These are phyloP conservation scores for Pheucticus melanocephalus DNA, from an alignment of 2,113 vertebrate species.

Conservation along the genomic window DNA sequence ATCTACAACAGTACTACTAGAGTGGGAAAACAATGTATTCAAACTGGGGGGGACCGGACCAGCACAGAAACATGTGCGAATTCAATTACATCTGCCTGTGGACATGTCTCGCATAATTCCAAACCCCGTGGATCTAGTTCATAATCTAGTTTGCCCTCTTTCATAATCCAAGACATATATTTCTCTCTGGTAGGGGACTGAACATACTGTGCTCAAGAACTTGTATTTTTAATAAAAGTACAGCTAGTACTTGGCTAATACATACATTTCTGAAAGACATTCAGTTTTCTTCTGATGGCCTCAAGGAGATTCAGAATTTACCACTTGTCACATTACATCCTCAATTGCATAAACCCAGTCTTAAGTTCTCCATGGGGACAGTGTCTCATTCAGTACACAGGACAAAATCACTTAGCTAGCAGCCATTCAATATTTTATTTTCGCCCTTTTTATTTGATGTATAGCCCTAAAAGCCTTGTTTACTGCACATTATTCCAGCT, in stretches of 20 bases:
- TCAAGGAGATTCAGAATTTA: not conserved
- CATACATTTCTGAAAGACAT: not conserved
- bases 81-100: not conserved
- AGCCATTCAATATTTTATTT: conserved; percentile 19
- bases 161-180: not conserved
- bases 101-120: not conserved
- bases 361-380: not conserved
- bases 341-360: not conserved
- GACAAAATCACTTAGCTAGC: not conserved
- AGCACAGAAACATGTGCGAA: not conserved
- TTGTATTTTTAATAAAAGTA: conserved; percentile 10
- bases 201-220: conserved; percentile 11
- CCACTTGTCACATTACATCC: not conserved
- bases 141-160: not conserved
- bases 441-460: conserved; percentile 25
- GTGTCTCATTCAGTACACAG: not conserved
- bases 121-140: not conserved
- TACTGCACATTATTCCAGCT: conserved; percentile 21
- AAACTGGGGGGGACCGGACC: not conserved
- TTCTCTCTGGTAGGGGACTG: not conserved
- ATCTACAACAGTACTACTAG: not conserved
- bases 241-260: not conserved
- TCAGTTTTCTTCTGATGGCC: not conserved
- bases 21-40: not conserved
- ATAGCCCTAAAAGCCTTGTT: conserved; percentile 45